Evolutionary conservation across 2,888 invertebrate genomes (phyloP).

Genomic region (Phyllotreta striolata): DNA sequence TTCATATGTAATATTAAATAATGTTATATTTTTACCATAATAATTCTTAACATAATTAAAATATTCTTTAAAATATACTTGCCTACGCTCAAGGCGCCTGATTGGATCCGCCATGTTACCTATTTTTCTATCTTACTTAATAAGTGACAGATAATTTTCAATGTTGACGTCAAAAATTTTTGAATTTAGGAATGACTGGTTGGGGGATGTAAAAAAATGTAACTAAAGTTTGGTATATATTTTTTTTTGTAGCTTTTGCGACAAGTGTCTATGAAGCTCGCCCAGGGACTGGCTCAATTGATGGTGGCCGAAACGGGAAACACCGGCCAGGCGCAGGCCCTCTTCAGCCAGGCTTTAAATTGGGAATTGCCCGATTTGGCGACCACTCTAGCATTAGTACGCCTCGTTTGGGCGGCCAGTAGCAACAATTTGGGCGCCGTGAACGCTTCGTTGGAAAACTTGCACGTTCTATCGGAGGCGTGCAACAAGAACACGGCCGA

Average conservation of each 20-base stretch:
- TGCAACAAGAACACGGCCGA: conserved; percentile 66
- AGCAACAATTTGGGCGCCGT: conserved; percentile 71
- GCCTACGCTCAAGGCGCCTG: no score
- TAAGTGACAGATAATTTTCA: no score
- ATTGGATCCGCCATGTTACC: no score
- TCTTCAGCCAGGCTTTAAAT: conserved; percentile 69
- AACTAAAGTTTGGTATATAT: conserved; percentile 23
- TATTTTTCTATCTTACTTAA: no score
- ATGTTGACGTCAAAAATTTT: no score
- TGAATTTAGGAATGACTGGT: conserved; percentile 1
- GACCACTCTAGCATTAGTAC: conserved; percentile 77
- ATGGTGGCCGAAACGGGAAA: conserved; percentile 57
- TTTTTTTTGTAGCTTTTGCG: conserved; percentile 66
- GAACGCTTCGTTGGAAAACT: conserved; percentile 67
- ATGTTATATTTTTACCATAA: no score
- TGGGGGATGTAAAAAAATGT: not conserved
- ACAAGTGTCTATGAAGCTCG: conserved; percentile 83
- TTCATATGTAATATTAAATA: no score
- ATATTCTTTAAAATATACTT: no score
- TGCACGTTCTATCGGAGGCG: conserved; percentile 72
- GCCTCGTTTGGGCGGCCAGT: conserved; percentile 81
- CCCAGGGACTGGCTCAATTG: conserved; percentile 79
- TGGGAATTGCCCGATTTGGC: conserved; percentile 77
- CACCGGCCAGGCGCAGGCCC: conserved; percentile 56
- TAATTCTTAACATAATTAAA: no score